Conservation (phyloP, 1,140 invertebrate genomes). For the Halyomorpha halys region DNA sequence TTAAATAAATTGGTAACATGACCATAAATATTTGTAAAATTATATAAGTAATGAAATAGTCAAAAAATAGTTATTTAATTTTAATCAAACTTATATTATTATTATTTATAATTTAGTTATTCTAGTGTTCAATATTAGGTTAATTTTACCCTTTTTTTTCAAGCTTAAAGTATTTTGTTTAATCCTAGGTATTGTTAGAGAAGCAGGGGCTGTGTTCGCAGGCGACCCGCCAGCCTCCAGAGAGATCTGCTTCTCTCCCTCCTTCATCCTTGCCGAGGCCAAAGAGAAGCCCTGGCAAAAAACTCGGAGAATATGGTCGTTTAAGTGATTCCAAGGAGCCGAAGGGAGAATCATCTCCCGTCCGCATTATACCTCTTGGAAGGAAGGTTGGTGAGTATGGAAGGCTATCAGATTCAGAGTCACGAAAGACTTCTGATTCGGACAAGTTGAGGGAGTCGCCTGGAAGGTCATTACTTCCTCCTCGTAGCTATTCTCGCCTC, state of each 20-base stretch:
- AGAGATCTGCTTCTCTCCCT: conserved; percentile 45
- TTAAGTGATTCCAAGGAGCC: conserved; percentile 35
- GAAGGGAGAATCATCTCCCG: conserved; percentile 23
- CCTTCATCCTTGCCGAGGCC: conserved; percentile 56
- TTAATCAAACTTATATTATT: too few relatives aligned
- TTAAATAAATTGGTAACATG: too few relatives aligned
- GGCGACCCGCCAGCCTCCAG: conserved; percentile 37
- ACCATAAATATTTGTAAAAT: too few relatives aligned
- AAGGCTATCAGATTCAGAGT: conserved; percentile 29
- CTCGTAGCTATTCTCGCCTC: conserved; percentile 24
- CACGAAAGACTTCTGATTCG: conserved; percentile 10
- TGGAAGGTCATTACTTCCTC: conserved; percentile 14
- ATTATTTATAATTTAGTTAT: too few relatives aligned
- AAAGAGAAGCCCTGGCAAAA: conserved; percentile 41
- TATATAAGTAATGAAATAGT: too few relatives aligned
- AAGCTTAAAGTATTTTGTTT: too few relatives aligned
- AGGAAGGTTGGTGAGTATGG: conserved; percentile 32
- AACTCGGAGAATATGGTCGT: conserved; percentile 32
- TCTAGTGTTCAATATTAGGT: too few relatives aligned
- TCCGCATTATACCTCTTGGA: conserved; percentile 23
- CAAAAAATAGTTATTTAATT: too few relatives aligned
- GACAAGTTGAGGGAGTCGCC: conserved; percentile 18
- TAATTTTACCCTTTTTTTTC: too few relatives aligned
- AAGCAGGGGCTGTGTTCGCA: conserved; percentile 65
- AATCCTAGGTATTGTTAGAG: conserved; percentile 48